A percentile compares a stretch with the other conserved stretches of the same genome.
phyloP scores from a whole-genome alignment of 92 coral and sea anemone genomes.

The Phenganax marumi region DNA sequence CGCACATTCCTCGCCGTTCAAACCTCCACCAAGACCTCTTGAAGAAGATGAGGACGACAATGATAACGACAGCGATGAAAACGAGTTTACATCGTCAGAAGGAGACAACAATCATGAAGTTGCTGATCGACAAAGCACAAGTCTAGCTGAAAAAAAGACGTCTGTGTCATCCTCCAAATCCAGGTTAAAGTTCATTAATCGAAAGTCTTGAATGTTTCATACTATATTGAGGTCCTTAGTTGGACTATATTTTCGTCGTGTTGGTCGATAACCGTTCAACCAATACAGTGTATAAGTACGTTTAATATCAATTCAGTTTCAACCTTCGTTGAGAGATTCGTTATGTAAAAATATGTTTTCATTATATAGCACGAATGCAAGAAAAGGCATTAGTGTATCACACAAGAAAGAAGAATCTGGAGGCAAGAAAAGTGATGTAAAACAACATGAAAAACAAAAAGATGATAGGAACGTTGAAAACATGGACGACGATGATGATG shows the following conservation, averaged over 20 bases:
- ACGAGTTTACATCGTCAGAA: conserved; percentile 24
- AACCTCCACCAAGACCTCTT: conserved; percentile 9
- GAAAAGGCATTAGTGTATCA: neutral
- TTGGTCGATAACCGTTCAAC: neutral
- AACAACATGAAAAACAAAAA: neutral
- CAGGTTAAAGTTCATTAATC: conserved; percentile 12
- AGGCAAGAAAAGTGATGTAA: neutral
- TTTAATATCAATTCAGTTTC: no score
- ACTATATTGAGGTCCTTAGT: no score
- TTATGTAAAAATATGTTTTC: neutral
- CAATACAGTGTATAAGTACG: neutral
- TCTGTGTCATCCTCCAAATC: neutral
- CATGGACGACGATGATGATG: conserved; percentile 19
- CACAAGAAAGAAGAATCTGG: neutral
- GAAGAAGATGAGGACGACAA: conserved; percentile 40
- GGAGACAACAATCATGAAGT: conserved; percentile 16
- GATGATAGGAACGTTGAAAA: neutral
- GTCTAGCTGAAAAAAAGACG: neutral
- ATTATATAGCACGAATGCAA: neutral
- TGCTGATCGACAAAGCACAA: conserved; percentile 4
- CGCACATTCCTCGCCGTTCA: conserved; percentile 57
- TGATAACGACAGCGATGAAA: conserved; percentile 37
- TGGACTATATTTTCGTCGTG: neutral
- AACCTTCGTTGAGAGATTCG: no score
- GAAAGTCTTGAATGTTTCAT: no score